Evolutionary conservation across 1,140 invertebrate species (phyloP), one percentile per base, ranked within the genome.

Genomic region (Globodera rostochiensis): DNA sequence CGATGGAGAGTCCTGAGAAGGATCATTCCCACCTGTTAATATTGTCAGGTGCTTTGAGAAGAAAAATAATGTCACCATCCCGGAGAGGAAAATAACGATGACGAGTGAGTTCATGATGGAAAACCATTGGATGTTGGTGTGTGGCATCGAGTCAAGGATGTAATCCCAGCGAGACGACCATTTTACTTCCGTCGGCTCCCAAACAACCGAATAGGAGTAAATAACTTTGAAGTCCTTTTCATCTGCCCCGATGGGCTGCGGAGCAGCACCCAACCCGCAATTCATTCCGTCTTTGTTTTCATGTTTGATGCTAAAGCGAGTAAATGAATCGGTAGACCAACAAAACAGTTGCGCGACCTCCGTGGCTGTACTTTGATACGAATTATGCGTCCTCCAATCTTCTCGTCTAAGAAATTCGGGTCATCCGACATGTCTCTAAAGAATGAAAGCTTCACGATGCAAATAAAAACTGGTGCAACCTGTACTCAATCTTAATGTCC

Each of bases 121-220:
- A 88, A 99, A 98, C 97, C 97, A 98, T 90, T 98, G 97, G 86
- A 99, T 99, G 91, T 98, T 98, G 0, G 96, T 96, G 88, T 98
- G 95, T 0, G 95, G 96, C 94, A 97, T 97, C 3, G 96, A 97
- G 90, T 98, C 95, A 71, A 99, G 91, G 83, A 99, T 97, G 89
- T 99, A 99, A 92, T 99, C 97, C 97, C 97, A 99, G 87, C 97
- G 93, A 0, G 96, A 98, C 0, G 96, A 97, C 97, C 97, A 99
- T 91, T 97, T 97, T 4, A 97, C 94, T 3, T 93, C 95, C 93
- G 89, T 97, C 94, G 90, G 92, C 53, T 92, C 91, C 91, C 95
- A 98, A 64, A 90, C 93, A 0, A 98, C 93, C 25, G 93, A 94
- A 90, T 98, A 99, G 0, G 95, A 94, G 90, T 98, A 98, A 0